Conservation (phyloP, 2,797 vertebrate genomes). For the Mallotus villosus region DNA sequence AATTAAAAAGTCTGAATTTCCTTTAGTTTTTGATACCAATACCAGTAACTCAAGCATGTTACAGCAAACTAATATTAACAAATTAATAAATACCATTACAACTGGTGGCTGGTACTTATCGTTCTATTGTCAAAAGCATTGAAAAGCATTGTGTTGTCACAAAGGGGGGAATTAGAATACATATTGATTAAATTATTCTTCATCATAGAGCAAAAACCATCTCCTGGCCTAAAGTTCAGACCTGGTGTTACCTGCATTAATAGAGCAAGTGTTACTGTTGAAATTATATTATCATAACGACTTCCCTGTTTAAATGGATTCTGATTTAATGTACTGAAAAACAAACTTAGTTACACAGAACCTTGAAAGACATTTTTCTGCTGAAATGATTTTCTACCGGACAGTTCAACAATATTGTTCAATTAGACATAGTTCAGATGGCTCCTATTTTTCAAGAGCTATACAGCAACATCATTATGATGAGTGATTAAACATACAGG, state of each 20-base stretch:
- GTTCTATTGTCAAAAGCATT: conserved; percentile 25
- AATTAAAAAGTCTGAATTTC: conserved; percentile 30
- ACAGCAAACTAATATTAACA: neutral
- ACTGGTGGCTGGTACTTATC: conserved; percentile 20
- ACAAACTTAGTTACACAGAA: conserved; percentile 70
- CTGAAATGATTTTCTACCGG: conserved; percentile 48
- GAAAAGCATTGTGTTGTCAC: neutral
- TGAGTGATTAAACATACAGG: conserved; percentile 18
- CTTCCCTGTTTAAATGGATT: conserved; percentile 76
- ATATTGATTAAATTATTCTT: no score
- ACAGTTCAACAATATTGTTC: conserved; percentile 35
- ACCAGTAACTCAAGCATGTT: conserved; percentile 30
- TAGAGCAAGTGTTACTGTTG: conserved; percentile 57
- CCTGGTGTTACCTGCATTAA: conserved; percentile 51
- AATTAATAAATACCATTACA: neutral
- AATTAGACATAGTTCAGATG: conserved; percentile 33
- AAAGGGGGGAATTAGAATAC: neutral
- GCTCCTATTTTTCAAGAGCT: neutral
- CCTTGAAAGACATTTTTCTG: conserved; percentile 65
- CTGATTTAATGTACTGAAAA: conserved; percentile 67
- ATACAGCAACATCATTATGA: neutral
- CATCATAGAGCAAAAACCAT: neutral
- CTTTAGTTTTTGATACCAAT: conserved; percentile 49
- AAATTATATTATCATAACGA: conserved; percentile 74
- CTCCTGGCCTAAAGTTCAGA: conserved; percentile 34